Base-by-base conservation (phyloP, 2,888 invertebrate genomes). In the Gryllus longicercus region DNA sequence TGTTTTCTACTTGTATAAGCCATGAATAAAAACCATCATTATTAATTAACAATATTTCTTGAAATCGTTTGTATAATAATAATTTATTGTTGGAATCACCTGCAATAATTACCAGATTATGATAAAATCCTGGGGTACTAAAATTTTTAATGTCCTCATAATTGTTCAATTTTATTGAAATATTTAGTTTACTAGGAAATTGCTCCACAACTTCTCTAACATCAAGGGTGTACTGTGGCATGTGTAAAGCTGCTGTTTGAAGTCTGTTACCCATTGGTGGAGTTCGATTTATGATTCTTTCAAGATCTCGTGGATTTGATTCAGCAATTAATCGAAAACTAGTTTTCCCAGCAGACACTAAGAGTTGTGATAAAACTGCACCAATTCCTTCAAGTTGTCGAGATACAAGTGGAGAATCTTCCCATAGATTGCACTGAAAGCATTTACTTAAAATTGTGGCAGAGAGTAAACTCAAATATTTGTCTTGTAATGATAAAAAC, bases 341-440 rank as follows among this genome's bases (percentile, higher is more conserved):
- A 1, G 89, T 90, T 86, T 94, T 91, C 16, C 93, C 93, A 80
- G 93, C 91, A 77, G 90, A 89, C 0, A 90, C 92, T 11, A 95
- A 86, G 51, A 91, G 86, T 2, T 88, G 88, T 23, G 93, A 92
- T 83, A 92, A 89, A 0, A 91, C 90, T 12, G 90, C 90, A 1
- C 94, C 94, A 82, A 95, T 93, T 77, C 93, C 92, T 80, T 90
- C 91, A 78, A 95, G 86, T 85, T 95, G 95, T 84, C 91, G 91
- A 81, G 91, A 89, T 38, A 95, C 90, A 85, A 89, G 92, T 2
- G 87, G 87, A 0, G 94, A 93, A 85, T 94, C 91, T 85, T 94
- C 94, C 95, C 95, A 95, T 76, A 95, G 86, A 83, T 90, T 90
- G 0, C 92, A 90, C 50, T 87, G 84, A 82, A 94, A 88, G 84